Conservation (phyloP, 2,888 invertebrate genomes). For the Amorpha juglandis region DNA sequence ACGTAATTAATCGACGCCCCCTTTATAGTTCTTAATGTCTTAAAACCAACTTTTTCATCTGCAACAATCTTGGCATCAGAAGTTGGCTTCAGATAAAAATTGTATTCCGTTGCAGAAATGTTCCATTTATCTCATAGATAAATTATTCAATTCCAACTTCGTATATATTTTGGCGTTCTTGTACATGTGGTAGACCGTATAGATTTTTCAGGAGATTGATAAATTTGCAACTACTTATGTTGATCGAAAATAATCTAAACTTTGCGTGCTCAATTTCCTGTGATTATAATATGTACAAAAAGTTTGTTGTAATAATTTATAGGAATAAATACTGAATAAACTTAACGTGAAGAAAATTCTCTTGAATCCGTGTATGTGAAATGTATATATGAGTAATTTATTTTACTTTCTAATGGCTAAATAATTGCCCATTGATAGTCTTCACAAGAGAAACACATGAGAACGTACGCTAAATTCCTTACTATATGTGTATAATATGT, state of each 20-base stretch:
- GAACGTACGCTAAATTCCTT: neutral
- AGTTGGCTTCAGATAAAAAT: neutral
- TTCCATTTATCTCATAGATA: neutral
- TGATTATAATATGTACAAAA: no score
- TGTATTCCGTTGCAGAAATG: constrained; percentile 1
- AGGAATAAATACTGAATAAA: no score
- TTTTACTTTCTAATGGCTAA: neutral
- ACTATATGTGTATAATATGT: no score
- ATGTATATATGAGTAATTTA: no score
- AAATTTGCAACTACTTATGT: neutral
- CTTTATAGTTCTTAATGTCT: constrained; percentile 40
- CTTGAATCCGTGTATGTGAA: no score
- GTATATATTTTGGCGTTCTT: neutral
- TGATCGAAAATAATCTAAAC: no score
- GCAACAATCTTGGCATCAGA: neutral
- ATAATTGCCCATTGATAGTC: neutral
- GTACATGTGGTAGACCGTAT: neutral
- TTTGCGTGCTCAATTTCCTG: no score
- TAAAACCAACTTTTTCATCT: neutral
- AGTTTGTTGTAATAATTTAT: neutral
- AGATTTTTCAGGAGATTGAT: neutral
- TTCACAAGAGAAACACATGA: neutral
- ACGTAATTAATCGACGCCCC: no score
- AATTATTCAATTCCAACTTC: neutral
- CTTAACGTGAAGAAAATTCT: no score